phyloP scores from a whole-genome alignment of 2,888 invertebrate genomes.

The Peribatodes rhomboidaria region DNA sequence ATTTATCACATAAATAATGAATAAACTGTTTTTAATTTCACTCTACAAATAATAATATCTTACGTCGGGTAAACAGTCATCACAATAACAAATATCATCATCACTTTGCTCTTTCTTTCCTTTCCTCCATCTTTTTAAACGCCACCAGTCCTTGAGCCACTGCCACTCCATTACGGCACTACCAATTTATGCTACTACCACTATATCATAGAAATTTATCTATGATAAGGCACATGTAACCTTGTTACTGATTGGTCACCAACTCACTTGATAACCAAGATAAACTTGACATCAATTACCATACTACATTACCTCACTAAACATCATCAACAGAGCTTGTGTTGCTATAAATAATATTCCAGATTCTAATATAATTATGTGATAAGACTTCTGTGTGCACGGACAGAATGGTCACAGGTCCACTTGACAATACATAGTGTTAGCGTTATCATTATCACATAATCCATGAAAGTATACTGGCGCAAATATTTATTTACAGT shows the following conservation, averaged over 20 bases:
- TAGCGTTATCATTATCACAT: conserved; percentile 28
- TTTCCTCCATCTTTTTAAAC: conserved; percentile 89
- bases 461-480: conserved; percentile 29
- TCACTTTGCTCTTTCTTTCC: conserved; percentile 83
- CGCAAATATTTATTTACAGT: conserved; percentile 37
- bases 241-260: conserved; percentile 73
- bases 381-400: conserved; percentile 40
- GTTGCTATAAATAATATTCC: conserved; percentile 66
- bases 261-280: conserved; percentile 74
- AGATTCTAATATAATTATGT: conserved; percentile 52
- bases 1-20: conserved; percentile 25
- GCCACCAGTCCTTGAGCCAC: conserved; percentile 94
- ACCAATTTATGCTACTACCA: conserved; percentile 56
- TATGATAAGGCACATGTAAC: conserved; percentile 56
- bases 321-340: conserved; percentile 71
- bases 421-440: conserved; percentile 28
- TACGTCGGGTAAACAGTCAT: conserved; percentile 89
- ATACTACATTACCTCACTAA: conserved; percentile 78
- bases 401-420: conserved; percentile 27
- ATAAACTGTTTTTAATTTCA: conserved; percentile 15
- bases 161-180: conserved; percentile 90
- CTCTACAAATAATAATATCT: conserved; percentile 50
- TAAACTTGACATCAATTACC: conserved; percentile 82
- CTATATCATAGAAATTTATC: conserved; percentile 61
- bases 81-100: conserved; percentile 92